Evolutionary conservation across 2,113 vertebrate genomes (phyloP).

Genomic region (Malurus elegans): DNA sequence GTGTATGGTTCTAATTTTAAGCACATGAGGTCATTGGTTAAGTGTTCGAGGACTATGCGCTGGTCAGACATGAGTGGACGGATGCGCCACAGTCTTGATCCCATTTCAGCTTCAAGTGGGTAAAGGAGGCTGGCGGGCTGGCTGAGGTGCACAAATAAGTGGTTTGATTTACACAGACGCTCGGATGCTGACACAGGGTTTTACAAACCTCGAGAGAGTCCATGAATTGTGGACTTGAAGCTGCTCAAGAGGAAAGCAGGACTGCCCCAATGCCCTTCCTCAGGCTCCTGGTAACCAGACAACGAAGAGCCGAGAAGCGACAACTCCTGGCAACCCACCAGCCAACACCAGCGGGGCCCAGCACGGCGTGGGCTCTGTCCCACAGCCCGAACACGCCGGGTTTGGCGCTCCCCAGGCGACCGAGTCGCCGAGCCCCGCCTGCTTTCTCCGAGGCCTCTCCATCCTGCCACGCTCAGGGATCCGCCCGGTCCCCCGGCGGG

Average conservation of each 20-base stretch:
- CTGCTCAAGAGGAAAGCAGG: neutral
- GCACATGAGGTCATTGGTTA: neutral
- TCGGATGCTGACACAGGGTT: neutral
- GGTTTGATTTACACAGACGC: neutral
- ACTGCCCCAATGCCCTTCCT: neutral
- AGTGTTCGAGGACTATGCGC: neutral
- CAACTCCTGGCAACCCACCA: neutral
- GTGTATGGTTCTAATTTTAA: constrained; percentile 32
- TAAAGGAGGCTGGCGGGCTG: neutral
- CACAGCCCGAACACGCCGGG: rapidly evolving
- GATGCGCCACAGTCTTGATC: neutral
- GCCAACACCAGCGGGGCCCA: neutral
- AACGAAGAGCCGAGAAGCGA: neutral
- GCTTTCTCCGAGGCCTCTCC: too few relatives aligned
- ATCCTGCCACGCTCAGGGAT: neutral
- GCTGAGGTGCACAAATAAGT: neutral
- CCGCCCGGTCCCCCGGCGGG: neutral
- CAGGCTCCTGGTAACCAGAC: neutral
- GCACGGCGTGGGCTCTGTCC: neutral
- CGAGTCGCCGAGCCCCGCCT: neutral
- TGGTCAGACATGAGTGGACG: rapidly evolving
- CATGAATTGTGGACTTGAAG: neutral
- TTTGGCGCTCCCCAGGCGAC: too few relatives aligned
- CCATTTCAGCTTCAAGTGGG: neutral
- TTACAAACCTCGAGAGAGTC: neutral